Conservation (phyloP, 1,140 invertebrate species). For the Daktulosphaira vitifoliae region DNA sequence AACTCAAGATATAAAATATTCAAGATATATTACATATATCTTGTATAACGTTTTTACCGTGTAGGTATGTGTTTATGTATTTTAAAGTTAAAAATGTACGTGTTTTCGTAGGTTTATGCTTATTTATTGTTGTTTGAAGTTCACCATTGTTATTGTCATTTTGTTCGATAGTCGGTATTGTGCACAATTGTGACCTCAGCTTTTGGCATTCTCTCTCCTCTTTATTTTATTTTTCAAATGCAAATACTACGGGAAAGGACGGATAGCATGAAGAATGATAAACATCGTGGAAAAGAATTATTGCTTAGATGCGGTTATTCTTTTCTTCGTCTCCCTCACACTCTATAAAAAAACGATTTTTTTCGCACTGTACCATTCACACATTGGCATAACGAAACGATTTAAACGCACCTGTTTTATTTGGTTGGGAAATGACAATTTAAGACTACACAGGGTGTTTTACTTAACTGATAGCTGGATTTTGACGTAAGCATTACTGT, state of each 20-base stretch:
- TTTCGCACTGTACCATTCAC: neutral
- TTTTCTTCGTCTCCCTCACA: neutral
- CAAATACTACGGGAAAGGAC: neutral
- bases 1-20: too few species aligned
- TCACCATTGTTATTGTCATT: slow-evolving; percentile 23
- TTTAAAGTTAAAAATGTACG: slow-evolving; percentile 24
- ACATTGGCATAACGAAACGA: slow-evolving; percentile 17
- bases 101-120: slow-evolving; percentile 9
- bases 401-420: slow-evolving; percentile 25
- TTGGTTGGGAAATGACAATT: too few species aligned
- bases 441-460: neutral
- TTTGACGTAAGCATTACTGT: too few species aligned
- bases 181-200: slow-evolving; percentile 9
- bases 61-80: too few species aligned
- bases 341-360: neutral
- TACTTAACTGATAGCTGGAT: slow-evolving; percentile 18
- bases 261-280: neutral
- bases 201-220: slow-evolving; percentile 4
- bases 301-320: slow-evolving; percentile 7
- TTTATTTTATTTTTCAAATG: neutral
- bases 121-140: slow-evolving; percentile 21
- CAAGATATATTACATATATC: too few species aligned
- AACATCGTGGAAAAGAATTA: slow-evolving; percentile 28
- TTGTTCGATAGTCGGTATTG: slow-evolving; percentile 17
- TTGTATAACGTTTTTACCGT: too few species aligned